Evolutionary conservation across 1,140 invertebrate genomes (phyloP), one percentile per base, ranked within the genome.

Genomic region (Frieseomelitta varia): DNA sequence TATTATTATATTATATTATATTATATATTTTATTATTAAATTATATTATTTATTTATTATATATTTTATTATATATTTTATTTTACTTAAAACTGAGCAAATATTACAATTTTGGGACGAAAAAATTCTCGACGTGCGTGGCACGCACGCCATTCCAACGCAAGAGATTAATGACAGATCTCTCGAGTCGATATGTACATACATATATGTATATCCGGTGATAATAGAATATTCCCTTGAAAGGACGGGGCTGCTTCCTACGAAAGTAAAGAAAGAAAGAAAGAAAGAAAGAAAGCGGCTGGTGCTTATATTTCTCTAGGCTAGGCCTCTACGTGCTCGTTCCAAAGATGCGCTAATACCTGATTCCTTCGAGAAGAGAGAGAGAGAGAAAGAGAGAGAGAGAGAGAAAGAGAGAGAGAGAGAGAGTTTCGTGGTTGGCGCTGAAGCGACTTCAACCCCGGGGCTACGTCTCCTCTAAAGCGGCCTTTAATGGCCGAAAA

Each of bases 261-360:
- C 21, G n/a, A 55, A 74, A n/a, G 72, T 24, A 24, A 61, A n/a
- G 58, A 6, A 47, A 47, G 39, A 8, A 47, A 47, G 30, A 2
- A 30, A 30, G 30, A 39, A 39, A 39, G 39, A 61, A 61, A 61
- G 58, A n/a, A 61, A 61, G n/a, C 58, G 58, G 21, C 56, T 34
- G 56, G 56, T 74, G 72, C 72, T 74, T 74, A 74, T 74, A 56
- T 74, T 74, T n/a, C 19, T 30, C 53, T 47, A 47, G 53, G 53
- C 53, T 27, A 3, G 11, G 72, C n/a, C 21, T 17, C 72, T 74
- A 27, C 30, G 15, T 24, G n/a, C 47, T 34, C 71, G 71, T 30
- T 56, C 72, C 51, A 74, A 74, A 74, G 72, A 74, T 74, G 53
- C 72, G 14, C 72, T 74, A 74, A 74, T 74, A 27, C 72, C 53